Base-by-base conservation (phyloP, 2,797 vertebrate species). In the Presbytis comata region DNA sequence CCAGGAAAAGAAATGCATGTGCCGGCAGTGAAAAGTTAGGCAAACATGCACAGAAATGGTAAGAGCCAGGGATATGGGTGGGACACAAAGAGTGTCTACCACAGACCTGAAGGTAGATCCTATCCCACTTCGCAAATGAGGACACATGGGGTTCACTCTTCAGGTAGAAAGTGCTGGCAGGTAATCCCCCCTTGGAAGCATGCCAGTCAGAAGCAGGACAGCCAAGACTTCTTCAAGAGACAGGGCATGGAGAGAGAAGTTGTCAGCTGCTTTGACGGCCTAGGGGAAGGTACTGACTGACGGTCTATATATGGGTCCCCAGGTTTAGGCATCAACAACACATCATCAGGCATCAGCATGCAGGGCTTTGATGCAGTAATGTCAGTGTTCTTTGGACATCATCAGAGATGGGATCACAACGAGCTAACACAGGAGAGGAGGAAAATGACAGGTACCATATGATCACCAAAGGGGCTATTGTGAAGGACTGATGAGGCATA, bases 1-100 rank as follows among this genome's bases (percentile, higher is more conserved):
- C 59, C 26, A 6, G 39, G 82, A 72, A 72, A 89, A 84, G 86
- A 94, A 96, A 96, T 36, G n/a, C 80, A 96, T 46, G 74, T 92
- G 46, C n/a, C 50, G 33, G 39, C 41, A 74, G 88, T 87, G 67
- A 93, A 92, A 93, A 84, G 75, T 79, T 82, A 85, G 59, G 33
- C 36, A 78, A 89, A 70, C 8, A 22, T 41, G n/a, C 64, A 76
- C 11, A 93, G 17, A 94, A 75, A 86, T 75, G 78, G 55, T 21
- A 83, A 76, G 8, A 90, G 22, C 46, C 90, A 82, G 50, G 70
- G 41, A 70, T 12, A 28, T 1, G 16, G 21, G n/a, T 39, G 7
- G 53, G 75, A 24, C 26, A 46, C 70, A n/a, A 72, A 41, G 44
- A 87, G 8, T 19, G 1, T 72, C 67, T 82, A 75, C 72, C 28